Base-by-base conservation (phyloP, 30 jellyfish, hydroid and myxozoan species). In the Calvadosia cruxmelitensis region DNA sequence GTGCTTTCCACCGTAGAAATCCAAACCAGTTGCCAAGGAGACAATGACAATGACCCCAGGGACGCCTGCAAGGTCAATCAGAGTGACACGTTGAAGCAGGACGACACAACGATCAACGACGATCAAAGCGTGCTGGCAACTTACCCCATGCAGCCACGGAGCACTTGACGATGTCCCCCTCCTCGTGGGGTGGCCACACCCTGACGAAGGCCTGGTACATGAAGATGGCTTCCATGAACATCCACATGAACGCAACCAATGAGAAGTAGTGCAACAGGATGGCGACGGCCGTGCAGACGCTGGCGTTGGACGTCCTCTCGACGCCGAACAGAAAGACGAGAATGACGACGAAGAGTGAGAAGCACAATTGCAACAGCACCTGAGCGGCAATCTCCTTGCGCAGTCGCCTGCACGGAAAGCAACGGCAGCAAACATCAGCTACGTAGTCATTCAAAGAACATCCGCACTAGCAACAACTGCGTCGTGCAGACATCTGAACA, bases 131-230 rank as follows among this genome's bases (percentile, higher is more conserved):
- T n/a, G n/a, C n/a, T n/a, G n/a, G 5, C 28, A 31, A 52, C 95
- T 49, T 67, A 89, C 98, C 98, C 98, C 98, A 89, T 34, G 98
- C 98, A 65, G 78, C 84, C 27, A 82, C 73, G 27, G 95, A 13
- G 68, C 95, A 81, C 52, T 82, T 89, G 57, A 70, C 57, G 15
- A 89, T 80, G 68, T 89, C 98, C n/a, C 93, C 93, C 16, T 80
- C 93, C 34, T 89, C 95, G 48, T 92, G 82, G 31, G 98, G 94
- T 67, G 98, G 98, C 98, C 98, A 89, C 23, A 89, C 98, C 70
- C 78, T 73, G 32, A 89, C 98, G 67, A 89, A 89, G 12, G 98
- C 98, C 48, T 89, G 94, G 52, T 79, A 89, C 98, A 89, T 89
- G 70, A 89, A 81, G 28, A 71, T 77, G 0, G 98, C 98, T 57